phyloP scores from a whole-genome alignment of 2,113 vertebrate genomes.

The Vanacampus margaritifer region DNA sequence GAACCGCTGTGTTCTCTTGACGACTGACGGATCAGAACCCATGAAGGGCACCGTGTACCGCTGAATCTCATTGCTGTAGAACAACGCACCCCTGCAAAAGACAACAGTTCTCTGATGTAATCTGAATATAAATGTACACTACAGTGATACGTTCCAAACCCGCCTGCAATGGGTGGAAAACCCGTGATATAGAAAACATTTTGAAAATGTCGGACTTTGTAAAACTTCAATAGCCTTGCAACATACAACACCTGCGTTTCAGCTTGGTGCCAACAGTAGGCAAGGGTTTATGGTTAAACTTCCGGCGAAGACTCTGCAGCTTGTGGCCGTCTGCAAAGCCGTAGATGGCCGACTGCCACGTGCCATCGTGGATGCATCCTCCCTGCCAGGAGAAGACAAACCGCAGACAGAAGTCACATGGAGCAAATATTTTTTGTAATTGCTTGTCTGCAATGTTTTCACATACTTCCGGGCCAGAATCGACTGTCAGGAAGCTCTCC shows the following conservation, averaged over 20 bases:
- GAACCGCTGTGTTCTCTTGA: conserved; percentile 88
- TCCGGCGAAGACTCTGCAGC: conserved; percentile 76
- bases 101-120: background rate
- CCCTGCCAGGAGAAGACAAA: conserved; percentile 67
- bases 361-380: conserved; percentile 81
- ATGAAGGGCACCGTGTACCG: conserved; percentile 84
- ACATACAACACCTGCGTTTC: conserved; percentile 76
- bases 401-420: background rate
- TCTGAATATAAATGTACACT: background rate
- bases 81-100: conserved; percentile 75
- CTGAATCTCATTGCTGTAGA: conserved; percentile 82
- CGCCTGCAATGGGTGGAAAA: background rate
- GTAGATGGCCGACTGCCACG: conserved; percentile 88
- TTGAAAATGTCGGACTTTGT: no score
- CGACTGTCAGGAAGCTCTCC: conserved; percentile 86
- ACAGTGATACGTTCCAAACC: background rate
- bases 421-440: background rate
- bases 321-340: conserved; percentile 75
- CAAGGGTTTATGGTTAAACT: conserved; percentile 79
- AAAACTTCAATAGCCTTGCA: background rate
- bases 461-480: conserved; percentile 83
- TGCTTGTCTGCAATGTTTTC: conserved; percentile 9
- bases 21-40: conserved; percentile 87
- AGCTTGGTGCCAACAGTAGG: conserved; percentile 79
- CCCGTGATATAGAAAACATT: no score